Percentiles rank a stretch among this genome's conserved stretches.
These are phyloP conservation scores for Apantesis nais DNA, from an alignment of 2,888 invertebrate species.

Conservation along the genomic window DNA sequence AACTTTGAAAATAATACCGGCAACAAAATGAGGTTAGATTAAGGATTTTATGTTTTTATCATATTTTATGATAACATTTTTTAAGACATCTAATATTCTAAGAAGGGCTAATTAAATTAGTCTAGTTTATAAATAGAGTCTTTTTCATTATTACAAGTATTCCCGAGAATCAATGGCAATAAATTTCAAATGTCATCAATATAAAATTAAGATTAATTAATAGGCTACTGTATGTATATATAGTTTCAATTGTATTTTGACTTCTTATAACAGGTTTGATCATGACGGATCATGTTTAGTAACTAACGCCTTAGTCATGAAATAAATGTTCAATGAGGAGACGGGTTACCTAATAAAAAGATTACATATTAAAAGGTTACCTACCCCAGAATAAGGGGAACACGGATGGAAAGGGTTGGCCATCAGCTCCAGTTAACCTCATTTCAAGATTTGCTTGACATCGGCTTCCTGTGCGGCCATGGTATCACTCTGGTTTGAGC, in stretches of 20 bases:
- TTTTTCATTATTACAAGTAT: background rate
- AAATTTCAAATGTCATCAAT: background rate
- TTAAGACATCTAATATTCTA: background rate
- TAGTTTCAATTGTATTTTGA: background rate
- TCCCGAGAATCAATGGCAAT: background rate
- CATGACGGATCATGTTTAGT: background rate
- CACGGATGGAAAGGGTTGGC: background rate
- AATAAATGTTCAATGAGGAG: background rate
- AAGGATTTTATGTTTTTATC: too few species aligned
- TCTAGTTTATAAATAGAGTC: background rate
- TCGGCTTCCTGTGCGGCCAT: background rate
- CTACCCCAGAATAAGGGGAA: background rate
- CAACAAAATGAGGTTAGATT: background rate
- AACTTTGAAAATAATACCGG: slow-evolving; percentile 37
- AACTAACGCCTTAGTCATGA: background rate
- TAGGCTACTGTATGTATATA: background rate
- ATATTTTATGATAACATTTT: background rate
- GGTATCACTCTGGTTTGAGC: too few species aligned
- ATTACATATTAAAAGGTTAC: too few species aligned
- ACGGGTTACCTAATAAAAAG: background rate
- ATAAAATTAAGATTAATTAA: background rate
- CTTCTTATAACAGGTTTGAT: background rate
- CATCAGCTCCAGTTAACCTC: background rate
- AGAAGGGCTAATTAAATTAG: background rate
- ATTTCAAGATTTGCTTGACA: background rate